Evolutionary conservation across 2,888 invertebrate species (phyloP), one percentile per base, ranked within the genome.

Genomic region (Iselma pallidipennis): DNA sequence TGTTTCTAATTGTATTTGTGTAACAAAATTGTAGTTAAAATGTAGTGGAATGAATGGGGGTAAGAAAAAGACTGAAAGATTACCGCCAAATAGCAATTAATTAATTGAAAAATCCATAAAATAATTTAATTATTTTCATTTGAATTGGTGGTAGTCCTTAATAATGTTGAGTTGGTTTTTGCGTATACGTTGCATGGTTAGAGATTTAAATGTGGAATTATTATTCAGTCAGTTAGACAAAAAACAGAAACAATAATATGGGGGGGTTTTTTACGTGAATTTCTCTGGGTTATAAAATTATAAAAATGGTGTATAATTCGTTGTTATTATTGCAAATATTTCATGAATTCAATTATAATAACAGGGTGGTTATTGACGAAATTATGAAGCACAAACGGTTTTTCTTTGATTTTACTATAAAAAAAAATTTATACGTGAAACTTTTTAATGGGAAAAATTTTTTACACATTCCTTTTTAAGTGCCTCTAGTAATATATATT

Each of bases 381-480:
- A 54, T 25, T 53, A 60, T 58, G 57, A 48, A 57, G 57, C 59
- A 63, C 56, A 65, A 58, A 63, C 37, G 26, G 16, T 26, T 53
- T 55, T 58, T 53, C 25, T 59, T 59, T 9, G 14, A 33, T n/a
- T n/a, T n/a, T n/a, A n/a, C n/a, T n/a, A n/a, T 1, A 14, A 14
- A 45, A 31, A 31, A 61, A 19, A 33, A 12, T 57, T 62, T 62
- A 58, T 55, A 10, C 19, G 28, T 10, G n/a, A 28, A 12, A n/a
- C 26, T 50, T 50, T 49, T 50, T 64, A 50, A 58, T 4, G 55
- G 55, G 25, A 51, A 64, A 55, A 55, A 54, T 45, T 71, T 74
- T 68, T 68, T 67, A 71, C 57, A 49, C 71, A 74, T 73, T 73
- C 71, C 72, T 68, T 72, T n/a, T 76, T 70, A 76, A 76, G 76